phyloP scores from a whole-genome alignment of 2,113 vertebrate genomes.

The Tachuris rubrigastra region DNA sequence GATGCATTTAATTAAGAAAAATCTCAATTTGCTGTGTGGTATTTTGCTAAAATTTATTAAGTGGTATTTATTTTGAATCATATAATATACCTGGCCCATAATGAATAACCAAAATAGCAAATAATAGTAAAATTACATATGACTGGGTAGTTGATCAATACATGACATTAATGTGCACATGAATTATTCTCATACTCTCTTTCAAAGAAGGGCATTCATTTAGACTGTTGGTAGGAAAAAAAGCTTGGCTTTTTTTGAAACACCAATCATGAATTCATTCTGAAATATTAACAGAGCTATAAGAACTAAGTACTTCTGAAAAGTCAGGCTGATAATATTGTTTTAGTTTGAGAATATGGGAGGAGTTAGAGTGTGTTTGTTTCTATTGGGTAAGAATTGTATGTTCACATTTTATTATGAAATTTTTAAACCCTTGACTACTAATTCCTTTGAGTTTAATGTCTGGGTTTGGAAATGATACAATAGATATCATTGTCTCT shows the following conservation, averaged over 20 bases:
- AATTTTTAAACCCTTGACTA: background rate
- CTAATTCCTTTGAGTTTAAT: background rate
- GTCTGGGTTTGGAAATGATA: background rate
- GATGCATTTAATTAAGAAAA: background rate
- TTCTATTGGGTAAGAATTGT: background rate
- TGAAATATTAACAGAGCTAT: background rate
- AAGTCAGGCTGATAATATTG: background rate
- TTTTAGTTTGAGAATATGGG: background rate
- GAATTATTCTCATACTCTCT: background rate
- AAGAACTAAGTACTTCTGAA: background rate
- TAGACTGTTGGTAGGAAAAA: background rate
- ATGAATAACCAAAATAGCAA: background rate
- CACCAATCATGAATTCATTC: background rate
- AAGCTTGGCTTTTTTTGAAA: background rate
- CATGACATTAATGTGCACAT: background rate
- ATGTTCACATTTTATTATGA: background rate
- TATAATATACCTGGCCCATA: background rate
- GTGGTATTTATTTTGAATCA: background rate
- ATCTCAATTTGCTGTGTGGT: background rate
- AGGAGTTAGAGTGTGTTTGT: background rate
- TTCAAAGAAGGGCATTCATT: background rate
- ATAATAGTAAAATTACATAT: background rate
- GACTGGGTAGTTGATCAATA: background rate
- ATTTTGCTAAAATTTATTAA: background rate
- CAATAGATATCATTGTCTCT: background rate